These are phyloP conservation scores for Bufo bufo DNA, from an alignment of 2,113 vertebrate species.

Conservation along the genomic window DNA sequence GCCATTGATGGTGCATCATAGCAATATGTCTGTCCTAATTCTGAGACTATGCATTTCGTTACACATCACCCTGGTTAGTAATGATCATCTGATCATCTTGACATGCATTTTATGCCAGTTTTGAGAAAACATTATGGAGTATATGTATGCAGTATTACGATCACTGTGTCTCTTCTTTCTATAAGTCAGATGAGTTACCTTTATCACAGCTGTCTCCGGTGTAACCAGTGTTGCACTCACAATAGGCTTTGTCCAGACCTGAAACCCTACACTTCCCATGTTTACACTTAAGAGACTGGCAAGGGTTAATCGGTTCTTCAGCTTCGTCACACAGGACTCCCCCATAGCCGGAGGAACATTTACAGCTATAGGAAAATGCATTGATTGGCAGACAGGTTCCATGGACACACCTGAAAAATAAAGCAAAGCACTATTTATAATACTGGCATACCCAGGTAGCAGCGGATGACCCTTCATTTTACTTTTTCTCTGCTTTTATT, in stretches of 20 bases:
- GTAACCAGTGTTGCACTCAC: slow-evolving; percentile 92
- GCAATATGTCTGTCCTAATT: no score
- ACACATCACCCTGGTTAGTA: no score
- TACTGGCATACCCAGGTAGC: not conserved
- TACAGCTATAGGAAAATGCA: slow-evolving; percentile 97
- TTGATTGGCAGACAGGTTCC: slow-evolving; percentile 95
- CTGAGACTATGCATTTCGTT: no score
- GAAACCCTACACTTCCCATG: slow-evolving; percentile 93
- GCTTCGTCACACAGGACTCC: slow-evolving; percentile 94
- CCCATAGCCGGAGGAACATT: slow-evolving; percentile 88
- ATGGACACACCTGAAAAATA: slow-evolving; percentile 84
- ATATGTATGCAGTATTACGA: no score
- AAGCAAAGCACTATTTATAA: slow-evolving; percentile 53
- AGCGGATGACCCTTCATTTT: no score
- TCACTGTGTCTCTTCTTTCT: no score
- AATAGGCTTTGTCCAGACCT: slow-evolving; percentile 91
- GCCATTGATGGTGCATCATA: no score
- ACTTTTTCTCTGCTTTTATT: not conserved
- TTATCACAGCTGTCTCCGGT: slow-evolving; percentile 90
- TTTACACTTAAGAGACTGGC: slow-evolving; percentile 88
- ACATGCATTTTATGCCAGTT: no score
- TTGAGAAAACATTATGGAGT: no score
- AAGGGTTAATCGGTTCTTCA: slow-evolving; percentile 83
- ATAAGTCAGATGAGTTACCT: slow-evolving; percentile 78
- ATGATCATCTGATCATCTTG: no score